Evolutionary conservation across 2,888 invertebrate species (phyloP), one percentile per base, ranked within the genome.

Genomic region (Phania funesta): DNA sequence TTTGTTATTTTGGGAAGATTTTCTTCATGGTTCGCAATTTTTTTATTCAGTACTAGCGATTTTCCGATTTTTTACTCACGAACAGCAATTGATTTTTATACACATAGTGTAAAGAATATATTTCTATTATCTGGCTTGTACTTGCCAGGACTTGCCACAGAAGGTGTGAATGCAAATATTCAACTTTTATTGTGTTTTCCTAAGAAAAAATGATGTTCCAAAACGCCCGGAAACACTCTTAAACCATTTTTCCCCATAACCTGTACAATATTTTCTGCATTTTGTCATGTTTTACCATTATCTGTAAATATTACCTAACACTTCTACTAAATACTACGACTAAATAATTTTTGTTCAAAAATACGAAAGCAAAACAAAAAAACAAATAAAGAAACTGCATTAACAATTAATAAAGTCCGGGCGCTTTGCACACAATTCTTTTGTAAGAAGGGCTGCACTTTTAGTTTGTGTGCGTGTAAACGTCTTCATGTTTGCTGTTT

Each of bases 361-460:
- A n/a, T n/a, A n/a, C n/a, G n/a, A n/a, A n/a, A n/a, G n/a, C n/a
- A 24, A 54, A 32, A 32, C 3, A 58, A 54, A 24, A 41, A 29
- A 41, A 3, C 1, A 70, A 48, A 60, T 44, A 44, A 58, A 11
- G 13, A 29, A 67, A 41, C 20, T 29, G 20, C 68, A 48, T 32
- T 38, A 71, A 41, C 70, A 70, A 78, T 65, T 78, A 78, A 71
- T 78, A 65, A 71, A 65, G 71, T 65, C 78, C 71, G 64, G 71
- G 70, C 50, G 56, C 50, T 78, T 78, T 65, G 24, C 71, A 78
- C 64, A 71, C 64, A 58, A 50, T 65, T 41, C 41, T 24, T 65
- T 65, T 18, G 50, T 44, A 24, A 48, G 26, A 64, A 46, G 9
- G 29, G 18, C 29, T 70, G 46, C 13, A 56, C 3, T 13, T 38